These are phyloP conservation scores for Paraescarpia echinospica DNA, from an alignment of 1,140 invertebrate genomes.

Conservation along the genomic window DNA sequence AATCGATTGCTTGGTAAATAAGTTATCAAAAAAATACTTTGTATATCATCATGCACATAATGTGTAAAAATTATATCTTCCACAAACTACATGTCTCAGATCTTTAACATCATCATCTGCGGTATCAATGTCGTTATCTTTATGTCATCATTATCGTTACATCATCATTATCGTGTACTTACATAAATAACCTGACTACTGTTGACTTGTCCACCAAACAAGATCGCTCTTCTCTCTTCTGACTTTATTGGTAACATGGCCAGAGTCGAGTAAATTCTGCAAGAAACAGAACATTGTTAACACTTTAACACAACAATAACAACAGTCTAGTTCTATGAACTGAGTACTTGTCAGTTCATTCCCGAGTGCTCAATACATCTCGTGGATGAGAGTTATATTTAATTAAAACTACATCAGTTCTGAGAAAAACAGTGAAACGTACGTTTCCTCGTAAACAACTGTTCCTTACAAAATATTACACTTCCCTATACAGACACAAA, in stretches of 20 bases:
- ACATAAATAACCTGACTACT: neutral
- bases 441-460: too few relatives aligned
- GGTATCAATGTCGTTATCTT: neutral
- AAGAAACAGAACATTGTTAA: neutral
- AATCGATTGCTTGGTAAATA: neutral
- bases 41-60: neutral
- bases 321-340: too few relatives aligned
- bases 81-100: neutral
- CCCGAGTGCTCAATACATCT: too few relatives aligned
- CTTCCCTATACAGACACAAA: too few relatives aligned
- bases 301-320: neutral
- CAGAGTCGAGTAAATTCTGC: slow-evolving; percentile 31
- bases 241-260: slow-evolving; percentile 31
- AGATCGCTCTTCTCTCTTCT: slow-evolving; percentile 26
- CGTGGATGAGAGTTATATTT: too few relatives aligned
- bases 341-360: too few relatives aligned
- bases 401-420: too few relatives aligned
- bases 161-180: neutral
- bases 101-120: neutral
- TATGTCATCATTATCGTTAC: neutral
- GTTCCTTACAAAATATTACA: too few relatives aligned
- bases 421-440: too few relatives aligned
- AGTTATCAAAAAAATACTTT: neutral
- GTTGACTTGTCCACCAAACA: slow-evolving; percentile 33
- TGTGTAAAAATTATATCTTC: neutral